Conservation (phyloP, 2,113 vertebrate species). For the Telmatochromis bifrenatus region DNA sequence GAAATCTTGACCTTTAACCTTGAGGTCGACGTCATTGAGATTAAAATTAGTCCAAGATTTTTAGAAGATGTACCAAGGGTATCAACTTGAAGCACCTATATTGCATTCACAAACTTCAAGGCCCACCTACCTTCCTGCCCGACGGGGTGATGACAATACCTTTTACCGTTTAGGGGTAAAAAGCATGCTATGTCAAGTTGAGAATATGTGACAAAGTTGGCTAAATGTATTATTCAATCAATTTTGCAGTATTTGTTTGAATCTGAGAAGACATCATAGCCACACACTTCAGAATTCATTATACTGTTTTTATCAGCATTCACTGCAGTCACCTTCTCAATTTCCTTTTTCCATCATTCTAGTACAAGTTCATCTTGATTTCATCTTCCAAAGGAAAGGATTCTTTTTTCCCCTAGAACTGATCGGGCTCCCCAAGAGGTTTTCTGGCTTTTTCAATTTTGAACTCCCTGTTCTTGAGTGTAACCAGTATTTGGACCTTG, state of each 20-base stretch:
- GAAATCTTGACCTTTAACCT: not conserved
- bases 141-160: not conserved
- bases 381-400: not conserved
- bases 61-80: not conserved
- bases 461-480: not conserved
- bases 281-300: not conserved
- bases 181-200: not conserved
- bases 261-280: not conserved
- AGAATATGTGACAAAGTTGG: not conserved
- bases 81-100: not conserved
- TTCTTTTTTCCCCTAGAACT: not conserved
- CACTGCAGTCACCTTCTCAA: not conserved
- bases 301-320: not conserved
- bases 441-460: not conserved
- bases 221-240: not conserved
- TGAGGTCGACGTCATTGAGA: not conserved
- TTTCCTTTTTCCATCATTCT: not conserved
- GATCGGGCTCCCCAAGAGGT: not conserved
- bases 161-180: not conserved
- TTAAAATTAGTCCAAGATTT: not conserved
- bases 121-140: not conserved
- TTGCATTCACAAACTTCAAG: not conserved
- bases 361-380: not conserved
- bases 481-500: not conserved
- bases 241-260: not conserved